A percentile compares a stretch with the other conserved stretches of the same genome.
Evolutionary conservation across 2,888 invertebrate species (phyloP).

Genomic region (Byasa hedistus): DNA sequence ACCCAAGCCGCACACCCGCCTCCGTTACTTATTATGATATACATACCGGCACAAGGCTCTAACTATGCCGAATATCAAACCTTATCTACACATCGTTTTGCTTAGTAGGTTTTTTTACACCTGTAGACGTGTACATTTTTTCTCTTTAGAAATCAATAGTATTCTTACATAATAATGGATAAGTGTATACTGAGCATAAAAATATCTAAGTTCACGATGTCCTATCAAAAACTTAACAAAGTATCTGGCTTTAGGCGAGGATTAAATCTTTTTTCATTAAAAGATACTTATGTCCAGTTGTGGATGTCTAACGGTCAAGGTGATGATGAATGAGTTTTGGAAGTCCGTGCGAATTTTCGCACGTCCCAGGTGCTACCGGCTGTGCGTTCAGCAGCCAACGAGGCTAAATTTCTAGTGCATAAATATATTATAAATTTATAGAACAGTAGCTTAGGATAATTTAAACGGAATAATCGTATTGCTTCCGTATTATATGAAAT

Average conservation of each 20-base stretch:
- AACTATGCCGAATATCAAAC: neutral
- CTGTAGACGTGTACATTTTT: neutral
- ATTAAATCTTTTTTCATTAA: neutral
- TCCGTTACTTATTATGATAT: conserved; percentile 27
- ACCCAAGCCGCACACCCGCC: neutral
- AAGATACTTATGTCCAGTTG: too few species aligned
- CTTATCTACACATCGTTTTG: neutral
- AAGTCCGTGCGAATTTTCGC: conserved; percentile 21
- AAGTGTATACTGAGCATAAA: neutral
- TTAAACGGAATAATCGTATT: conserved; percentile 6
- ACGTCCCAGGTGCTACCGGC: conserved; percentile 24
- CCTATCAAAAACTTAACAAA: neutral
- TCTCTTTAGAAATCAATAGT: neutral
- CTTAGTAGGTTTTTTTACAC: neutral
- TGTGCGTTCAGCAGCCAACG: conserved; percentile 22
- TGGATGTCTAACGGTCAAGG: too few species aligned
- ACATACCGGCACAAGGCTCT: conserved; percentile 7
- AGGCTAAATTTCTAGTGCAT: conserved; percentile 25
- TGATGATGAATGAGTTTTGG: too few species aligned
- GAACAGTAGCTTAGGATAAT: conserved; percentile 5
- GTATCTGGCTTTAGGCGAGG: conserved; percentile 1
- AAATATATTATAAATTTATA: conserved; percentile 5
- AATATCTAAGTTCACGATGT: neutral
- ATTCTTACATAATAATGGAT: neutral
- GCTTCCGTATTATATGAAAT: conserved; percentile 20